Evolutionary conservation across 2,113 vertebrate species (phyloP).

Genomic region (Silurus glanis): DNA sequence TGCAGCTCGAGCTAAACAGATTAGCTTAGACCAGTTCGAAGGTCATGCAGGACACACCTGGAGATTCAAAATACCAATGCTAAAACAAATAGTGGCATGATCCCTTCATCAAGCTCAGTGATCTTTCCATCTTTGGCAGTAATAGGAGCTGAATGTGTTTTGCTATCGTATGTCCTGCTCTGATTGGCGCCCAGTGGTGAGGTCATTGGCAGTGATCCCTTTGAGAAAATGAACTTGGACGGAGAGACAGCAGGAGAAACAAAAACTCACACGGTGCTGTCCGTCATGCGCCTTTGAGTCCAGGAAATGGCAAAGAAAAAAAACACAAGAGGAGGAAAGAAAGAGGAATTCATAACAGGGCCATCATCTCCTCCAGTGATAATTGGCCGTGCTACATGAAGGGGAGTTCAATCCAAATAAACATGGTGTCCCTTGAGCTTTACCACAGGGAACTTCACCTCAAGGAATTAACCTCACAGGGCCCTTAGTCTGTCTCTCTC

Average conservation of each 20-base stretch:
- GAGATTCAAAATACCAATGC: conserved; percentile 31
- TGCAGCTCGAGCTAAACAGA: conserved; percentile 12
- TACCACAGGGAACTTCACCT: conserved; percentile 51
- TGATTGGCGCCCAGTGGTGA: conserved; percentile 54
- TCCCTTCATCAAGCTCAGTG: conserved; percentile 44
- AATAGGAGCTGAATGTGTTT: conserved; percentile 64
- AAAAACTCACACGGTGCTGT: conserved; percentile 53
- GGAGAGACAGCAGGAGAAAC: conserved; percentile 36
- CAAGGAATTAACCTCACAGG: conserved; percentile 45
- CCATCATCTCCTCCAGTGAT: conserved; percentile 58
- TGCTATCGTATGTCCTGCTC: conserved; percentile 56
- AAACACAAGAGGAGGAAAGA: conserved; percentile 46
- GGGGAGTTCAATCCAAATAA: conserved; percentile 64
- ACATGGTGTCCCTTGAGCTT: conserved; percentile 48
- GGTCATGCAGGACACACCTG: conserved; percentile 42
- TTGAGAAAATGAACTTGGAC: conserved; percentile 54
- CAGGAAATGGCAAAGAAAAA: conserved; percentile 40
- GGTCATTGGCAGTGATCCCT: conserved; percentile 56
- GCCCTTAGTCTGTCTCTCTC: conserved; percentile 1
- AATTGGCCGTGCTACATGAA: conserved; percentile 63
- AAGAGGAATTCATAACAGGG: conserved; percentile 63
- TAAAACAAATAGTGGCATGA: conserved; percentile 50
- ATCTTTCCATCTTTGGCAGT: conserved; percentile 45
- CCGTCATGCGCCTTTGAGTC: conserved; percentile 50
- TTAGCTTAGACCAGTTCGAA: conserved; percentile 33